Evolutionary conservation across 2,113 vertebrate genomes (phyloP).

Genomic region (Silurus meridionalis): DNA sequence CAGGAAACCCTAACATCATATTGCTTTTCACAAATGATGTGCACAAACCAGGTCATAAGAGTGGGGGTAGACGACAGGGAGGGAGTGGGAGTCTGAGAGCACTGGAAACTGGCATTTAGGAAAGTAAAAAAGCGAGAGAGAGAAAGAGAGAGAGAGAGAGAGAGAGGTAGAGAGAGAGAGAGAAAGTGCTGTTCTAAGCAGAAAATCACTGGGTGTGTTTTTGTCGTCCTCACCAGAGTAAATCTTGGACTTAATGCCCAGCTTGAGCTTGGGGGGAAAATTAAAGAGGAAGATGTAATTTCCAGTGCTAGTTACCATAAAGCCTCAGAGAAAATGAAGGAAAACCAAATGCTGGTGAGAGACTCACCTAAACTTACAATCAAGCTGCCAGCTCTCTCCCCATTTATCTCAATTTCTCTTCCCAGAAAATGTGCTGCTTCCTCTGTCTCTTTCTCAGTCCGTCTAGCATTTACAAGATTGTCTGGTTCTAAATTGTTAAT

Average conservation of each 20-base stretch:
- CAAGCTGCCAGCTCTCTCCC: slow-evolving; percentile 29
- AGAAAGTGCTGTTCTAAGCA: slow-evolving; percentile 31
- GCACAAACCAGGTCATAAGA: slow-evolving; percentile 38
- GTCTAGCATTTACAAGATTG: slow-evolving; percentile 21
- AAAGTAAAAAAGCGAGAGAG: slow-evolving; percentile 10
- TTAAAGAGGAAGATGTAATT: slow-evolving; percentile 46
- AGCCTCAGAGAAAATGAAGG: slow-evolving; percentile 34
- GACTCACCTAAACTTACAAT: slow-evolving; percentile 38
- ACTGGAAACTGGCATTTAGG: slow-evolving; percentile 41
- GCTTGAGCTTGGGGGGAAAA: slow-evolving; percentile 28
- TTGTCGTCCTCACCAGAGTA: slow-evolving; percentile 26
- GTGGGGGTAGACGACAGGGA: neutral
- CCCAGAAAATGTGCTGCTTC: slow-evolving; percentile 7
- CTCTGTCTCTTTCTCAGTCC: slow-evolving; percentile 19
- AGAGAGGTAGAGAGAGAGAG: neutral
- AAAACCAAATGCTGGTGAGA: slow-evolving; percentile 28
- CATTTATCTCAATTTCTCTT: slow-evolving; percentile 10
- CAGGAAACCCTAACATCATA: slow-evolving; percentile 25
- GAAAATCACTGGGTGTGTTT: slow-evolving; percentile 46
- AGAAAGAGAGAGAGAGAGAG: neutral
- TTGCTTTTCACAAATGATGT: slow-evolving; percentile 34
- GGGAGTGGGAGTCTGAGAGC: slow-evolving; percentile 12
- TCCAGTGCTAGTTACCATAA: slow-evolving; percentile 37
- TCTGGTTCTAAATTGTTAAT: slow-evolving; percentile 33
- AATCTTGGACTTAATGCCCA: slow-evolving; percentile 34